A percentile compares a stretch with the other conserved stretches of the same genome.
These are phyloP conservation scores for Larimichthys crocea DNA, from an alignment of 2,113 vertebrate species.

Conservation along the genomic window DNA sequence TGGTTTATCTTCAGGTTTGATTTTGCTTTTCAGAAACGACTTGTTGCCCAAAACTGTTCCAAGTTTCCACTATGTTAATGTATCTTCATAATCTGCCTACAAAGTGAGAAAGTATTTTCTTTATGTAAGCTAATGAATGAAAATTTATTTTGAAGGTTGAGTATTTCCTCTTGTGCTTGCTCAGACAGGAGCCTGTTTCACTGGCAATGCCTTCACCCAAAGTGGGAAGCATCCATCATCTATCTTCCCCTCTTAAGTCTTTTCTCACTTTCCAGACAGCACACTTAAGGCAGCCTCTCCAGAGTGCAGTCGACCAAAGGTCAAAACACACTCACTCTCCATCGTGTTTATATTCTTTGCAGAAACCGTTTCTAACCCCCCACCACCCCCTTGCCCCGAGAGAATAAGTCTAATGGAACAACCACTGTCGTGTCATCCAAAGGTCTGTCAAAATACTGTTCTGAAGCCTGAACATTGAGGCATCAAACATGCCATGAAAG, in stretches of 20 bases:
- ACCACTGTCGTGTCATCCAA: constrained; percentile 23
- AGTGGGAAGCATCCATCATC: constrained; percentile 6
- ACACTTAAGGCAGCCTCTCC: constrained; percentile 16
- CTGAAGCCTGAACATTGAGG: not conserved
- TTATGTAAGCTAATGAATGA: not conserved
- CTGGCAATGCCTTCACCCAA: not conserved
- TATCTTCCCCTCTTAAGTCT: not conserved
- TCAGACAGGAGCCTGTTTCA: not conserved
- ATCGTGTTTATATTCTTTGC: constrained; percentile 41
- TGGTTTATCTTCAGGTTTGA: not conserved
- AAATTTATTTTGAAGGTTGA: not conserved
- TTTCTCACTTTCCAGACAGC: constrained; percentile 24
- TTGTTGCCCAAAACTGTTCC: not conserved
- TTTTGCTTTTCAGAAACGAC: not conserved
- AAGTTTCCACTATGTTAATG: not conserved
- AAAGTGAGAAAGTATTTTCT: not conserved
- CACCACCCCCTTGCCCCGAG: not conserved
- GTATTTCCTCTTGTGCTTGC: not conserved
- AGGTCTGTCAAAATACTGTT: constrained; percentile 42
- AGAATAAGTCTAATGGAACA: constrained; percentile 25
- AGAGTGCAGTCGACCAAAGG: constrained; percentile 18
- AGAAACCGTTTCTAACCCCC: constrained; percentile 33
- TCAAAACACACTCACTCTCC: constrained; percentile 30
- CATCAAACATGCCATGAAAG: constrained; percentile 27
- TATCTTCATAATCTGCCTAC: not conserved